These are phyloP conservation scores for Erpetoichthys calabaricus DNA, from an alignment of 2,797 vertebrate species.

Conservation along the genomic window DNA sequence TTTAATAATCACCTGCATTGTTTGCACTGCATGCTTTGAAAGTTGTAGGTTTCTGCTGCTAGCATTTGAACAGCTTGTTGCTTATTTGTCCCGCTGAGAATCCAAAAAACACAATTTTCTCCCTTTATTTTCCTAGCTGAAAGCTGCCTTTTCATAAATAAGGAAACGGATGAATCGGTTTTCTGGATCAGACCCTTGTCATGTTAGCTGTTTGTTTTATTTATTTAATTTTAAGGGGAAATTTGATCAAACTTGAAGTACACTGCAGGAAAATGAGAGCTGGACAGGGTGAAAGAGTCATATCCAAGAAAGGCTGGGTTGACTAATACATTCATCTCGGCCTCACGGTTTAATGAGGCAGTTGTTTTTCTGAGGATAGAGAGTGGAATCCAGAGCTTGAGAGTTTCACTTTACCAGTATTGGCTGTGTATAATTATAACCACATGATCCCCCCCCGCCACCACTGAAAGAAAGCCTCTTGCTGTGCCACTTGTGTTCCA, in stretches of 20 bases:
- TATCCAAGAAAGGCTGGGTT: constrained; percentile 29
- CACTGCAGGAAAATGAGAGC: constrained; percentile 34
- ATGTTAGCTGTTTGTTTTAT: too few species aligned
- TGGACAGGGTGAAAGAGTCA: constrained; percentile 39
- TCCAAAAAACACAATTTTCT: too few species aligned
- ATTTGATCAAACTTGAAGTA: constrained; percentile 36
- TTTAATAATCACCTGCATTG: too few species aligned
- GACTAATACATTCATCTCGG: constrained; percentile 63
- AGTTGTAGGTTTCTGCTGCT: too few species aligned
- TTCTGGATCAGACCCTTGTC: too few species aligned
- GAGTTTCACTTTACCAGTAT: constrained; percentile 79
- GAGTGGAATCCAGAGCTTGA: constrained; percentile 71
- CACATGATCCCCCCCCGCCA: constrained; percentile 58
- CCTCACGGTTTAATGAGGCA: constrained; percentile 89
- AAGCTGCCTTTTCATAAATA: too few species aligned
- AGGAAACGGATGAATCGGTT: too few species aligned
- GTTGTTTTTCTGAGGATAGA: constrained; percentile 80
- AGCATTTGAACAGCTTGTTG: too few species aligned
- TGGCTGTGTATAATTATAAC: constrained; percentile 90
- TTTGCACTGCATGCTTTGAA: too few species aligned
- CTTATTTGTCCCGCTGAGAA: too few species aligned
- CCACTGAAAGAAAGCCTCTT: neutral
- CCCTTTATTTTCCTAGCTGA: too few species aligned
- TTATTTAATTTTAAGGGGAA: too few species aligned
- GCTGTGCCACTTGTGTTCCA: constrained; percentile 24